Base-by-base conservation (phyloP, 2,888 invertebrate genomes). In the Drosophila diplacantha region DNA sequence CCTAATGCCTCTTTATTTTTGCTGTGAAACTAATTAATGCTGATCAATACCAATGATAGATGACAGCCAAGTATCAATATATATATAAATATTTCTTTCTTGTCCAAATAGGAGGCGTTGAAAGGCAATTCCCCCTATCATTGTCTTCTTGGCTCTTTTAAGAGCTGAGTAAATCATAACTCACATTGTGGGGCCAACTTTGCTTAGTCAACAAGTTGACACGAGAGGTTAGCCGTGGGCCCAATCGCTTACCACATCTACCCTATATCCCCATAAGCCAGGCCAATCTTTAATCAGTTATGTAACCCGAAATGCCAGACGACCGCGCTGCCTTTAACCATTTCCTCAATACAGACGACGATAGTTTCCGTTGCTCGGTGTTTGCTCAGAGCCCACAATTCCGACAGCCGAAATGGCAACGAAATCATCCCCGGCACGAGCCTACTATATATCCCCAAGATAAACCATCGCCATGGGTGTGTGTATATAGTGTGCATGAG, bases 281-380 rank as follows among this genome's bases (percentile, higher is more conserved):
- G 63, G 51, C 41, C 61, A 61, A 61, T 62, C 61, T 61, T 51
- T 61, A 61, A 61, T 61, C 61, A 61, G 61, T 61, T 61, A 65
- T 65, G 55, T 63, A 65, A 65, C 58, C 66, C 66, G 16, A 49
- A 66, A 37, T 50, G 58, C 56, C 32, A 38, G 46, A 18, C 44
- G 32, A 65, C 66, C 39, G 41, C 35, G 47, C 53, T 47, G 34
- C 53, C 66, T 35, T 20, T 32, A 35, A 31, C 47, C 44, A 55
- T 35, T 35, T 53, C 35, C 20, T 44, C 61, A 49, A 60, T 46
- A 68, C 43, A 71, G 52, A 60, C 44, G 64, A 73, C 61, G 72
- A 75, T 67, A 71, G 75, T 74, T 74, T 67, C 66, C 64, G 69
- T 76, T 61, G 37, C 60, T 47, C 29, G 52, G 52, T 66, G 69